phyloP scores from a whole-genome alignment of 1,140 invertebrate genomes.

The Pseudomyrmex dendroicus region DNA sequence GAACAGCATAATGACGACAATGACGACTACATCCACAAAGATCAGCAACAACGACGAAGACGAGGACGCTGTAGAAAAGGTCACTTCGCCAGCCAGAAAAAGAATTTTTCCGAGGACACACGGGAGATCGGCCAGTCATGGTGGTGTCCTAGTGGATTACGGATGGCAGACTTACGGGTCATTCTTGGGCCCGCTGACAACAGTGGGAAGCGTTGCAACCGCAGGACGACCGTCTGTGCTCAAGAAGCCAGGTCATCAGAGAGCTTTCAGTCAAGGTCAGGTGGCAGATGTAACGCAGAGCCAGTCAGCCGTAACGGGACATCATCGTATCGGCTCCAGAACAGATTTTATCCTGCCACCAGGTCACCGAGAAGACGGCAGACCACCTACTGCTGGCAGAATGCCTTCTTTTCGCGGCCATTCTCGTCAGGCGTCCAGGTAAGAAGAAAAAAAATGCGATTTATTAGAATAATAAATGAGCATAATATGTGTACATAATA shows the following conservation, averaged over 20 bases:
- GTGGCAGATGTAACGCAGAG: conserved; percentile 87
- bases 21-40: conserved; percentile 20
- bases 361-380: conserved; percentile 88
- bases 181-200: conserved; percentile 54
- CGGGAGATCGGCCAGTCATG: conserved; percentile 92
- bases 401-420: conserved; percentile 85
- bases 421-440: conserved; percentile 86
- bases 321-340: conserved; percentile 92
- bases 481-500: too few relatives aligned
- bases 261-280: conserved; percentile 94
- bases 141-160: conserved; percentile 86
- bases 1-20: background rate
- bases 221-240: conserved; percentile 87
- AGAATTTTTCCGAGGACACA: conserved; percentile 86
- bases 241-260: conserved; percentile 91
- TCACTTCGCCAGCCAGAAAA: conserved; percentile 55
- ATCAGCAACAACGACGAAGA: conserved; percentile 63
- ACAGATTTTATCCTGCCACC: conserved; percentile 95
- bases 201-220: conserved; percentile 78
- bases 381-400: conserved; percentile 81
- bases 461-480: conserved; percentile 5
- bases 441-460: conserved; percentile 8
- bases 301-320: conserved; percentile 86
- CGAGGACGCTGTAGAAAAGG: conserved; percentile 64
- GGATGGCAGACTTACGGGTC: conserved; percentile 70